Evolutionary conservation across 2,888 invertebrate species (phyloP).

Genomic region (Andrena haemorrhoa): DNA sequence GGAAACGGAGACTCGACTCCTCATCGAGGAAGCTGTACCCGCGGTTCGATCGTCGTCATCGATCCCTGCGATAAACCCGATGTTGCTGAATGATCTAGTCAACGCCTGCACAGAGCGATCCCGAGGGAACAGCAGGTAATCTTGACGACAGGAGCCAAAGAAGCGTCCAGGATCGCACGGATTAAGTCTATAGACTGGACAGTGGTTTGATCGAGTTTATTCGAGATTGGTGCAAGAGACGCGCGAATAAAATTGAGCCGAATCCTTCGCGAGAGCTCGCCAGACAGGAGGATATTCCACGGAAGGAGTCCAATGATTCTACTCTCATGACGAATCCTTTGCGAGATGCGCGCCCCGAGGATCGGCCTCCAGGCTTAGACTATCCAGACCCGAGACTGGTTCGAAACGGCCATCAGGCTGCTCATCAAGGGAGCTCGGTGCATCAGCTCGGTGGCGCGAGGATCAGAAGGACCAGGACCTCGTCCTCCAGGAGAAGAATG

Average conservation of each 20-base stretch:
- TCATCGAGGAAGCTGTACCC: constrained; percentile 3
- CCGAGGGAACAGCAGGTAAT: too few relatives aligned
- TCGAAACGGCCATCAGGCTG: constrained; percentile 73
- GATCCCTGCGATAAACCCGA: neutral
- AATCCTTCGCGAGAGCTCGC: constrained; percentile 25
- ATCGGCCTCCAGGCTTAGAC: constrained; percentile 82
- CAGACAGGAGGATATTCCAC: constrained; percentile 55
- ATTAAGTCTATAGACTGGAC: neutral
- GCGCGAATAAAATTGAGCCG: constrained; percentile 38
- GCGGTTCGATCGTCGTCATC: constrained; percentile 17
- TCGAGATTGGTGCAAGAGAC: neutral
- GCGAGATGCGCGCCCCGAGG: constrained; percentile 83
- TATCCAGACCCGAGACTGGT: constrained; percentile 78
- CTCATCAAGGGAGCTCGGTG: constrained; percentile 69
- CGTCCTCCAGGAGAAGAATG: constrained; percentile 86
- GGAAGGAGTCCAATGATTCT: constrained; percentile 69
- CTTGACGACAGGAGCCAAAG: neutral
- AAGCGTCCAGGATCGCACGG: neutral
- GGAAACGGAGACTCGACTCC: neutral
- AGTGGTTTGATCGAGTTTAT: neutral
- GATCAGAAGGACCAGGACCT: constrained; percentile 77
- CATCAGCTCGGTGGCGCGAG: constrained; percentile 73
- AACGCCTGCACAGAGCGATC: too few relatives aligned
- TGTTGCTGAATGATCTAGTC: neutral
- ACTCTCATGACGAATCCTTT: constrained; percentile 83